Percentiles rank a stretch among this genome's conserved stretches.
These are phyloP conservation scores for Neolamprologus tretocephalus DNA, from an alignment of 2,113 vertebrate species.

Conservation along the genomic window DNA sequence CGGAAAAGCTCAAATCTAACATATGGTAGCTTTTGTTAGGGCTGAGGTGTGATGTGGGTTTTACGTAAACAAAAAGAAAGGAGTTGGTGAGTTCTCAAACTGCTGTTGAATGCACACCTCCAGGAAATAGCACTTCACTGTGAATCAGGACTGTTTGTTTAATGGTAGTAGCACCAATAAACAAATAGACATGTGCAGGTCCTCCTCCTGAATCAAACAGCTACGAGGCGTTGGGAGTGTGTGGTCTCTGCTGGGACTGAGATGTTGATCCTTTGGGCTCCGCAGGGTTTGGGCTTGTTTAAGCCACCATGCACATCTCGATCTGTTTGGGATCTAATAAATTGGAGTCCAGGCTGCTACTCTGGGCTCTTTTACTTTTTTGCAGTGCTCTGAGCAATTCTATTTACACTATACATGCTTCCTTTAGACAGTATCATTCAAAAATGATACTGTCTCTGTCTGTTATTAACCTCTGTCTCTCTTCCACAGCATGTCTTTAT, in stretches of 20 bases:
- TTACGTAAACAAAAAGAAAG: neutral
- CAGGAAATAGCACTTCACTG: neutral
- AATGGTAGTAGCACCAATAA: neutral
- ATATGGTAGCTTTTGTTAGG: neutral
- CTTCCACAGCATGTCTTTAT: too few species aligned
- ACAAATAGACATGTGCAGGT: neutral
- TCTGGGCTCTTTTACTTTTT: neutral
- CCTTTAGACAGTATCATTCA: neutral
- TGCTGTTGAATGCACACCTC: neutral
- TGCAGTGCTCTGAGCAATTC: neutral
- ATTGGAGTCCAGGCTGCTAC: neutral
- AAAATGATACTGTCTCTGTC: neutral
- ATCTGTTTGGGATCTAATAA: neutral
- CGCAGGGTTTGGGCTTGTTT: neutral
- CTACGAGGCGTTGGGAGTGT: neutral
- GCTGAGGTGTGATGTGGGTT: neutral
- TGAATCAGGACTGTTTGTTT: neutral
- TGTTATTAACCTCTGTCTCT: too few species aligned
- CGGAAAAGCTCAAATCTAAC: neutral
- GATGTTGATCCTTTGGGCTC: neutral
- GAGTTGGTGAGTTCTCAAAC: neutral
- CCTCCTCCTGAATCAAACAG: neutral
- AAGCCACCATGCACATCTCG: neutral
- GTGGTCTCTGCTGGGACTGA: neutral
- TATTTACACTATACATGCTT: neutral